Percentiles rank a stretch among this genome's conserved stretches.
phyloP scores from a whole-genome alignment of 2,797 vertebrate genomes.

The Lepus oiostolus region DNA sequence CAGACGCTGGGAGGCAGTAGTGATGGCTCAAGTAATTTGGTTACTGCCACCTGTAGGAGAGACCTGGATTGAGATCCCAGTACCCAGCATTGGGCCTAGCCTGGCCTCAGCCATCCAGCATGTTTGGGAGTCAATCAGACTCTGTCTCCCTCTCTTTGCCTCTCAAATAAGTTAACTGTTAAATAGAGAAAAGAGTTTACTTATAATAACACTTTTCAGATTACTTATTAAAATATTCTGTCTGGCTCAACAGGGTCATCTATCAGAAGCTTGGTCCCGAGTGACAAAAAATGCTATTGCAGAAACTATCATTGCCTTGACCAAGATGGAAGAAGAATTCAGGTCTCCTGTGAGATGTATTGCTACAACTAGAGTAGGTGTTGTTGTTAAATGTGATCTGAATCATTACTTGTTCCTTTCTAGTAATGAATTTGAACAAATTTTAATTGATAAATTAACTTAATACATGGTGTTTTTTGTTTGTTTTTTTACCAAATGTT shows the following conservation, averaged over 20 bases:
- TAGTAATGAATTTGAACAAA: constrained; percentile 22
- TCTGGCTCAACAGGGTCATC: constrained; percentile 93
- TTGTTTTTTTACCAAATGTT: constrained; percentile 43
- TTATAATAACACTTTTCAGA: constrained; percentile 13
- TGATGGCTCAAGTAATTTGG: no score
- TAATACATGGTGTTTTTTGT: neutral
- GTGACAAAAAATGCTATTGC: constrained; percentile 99
- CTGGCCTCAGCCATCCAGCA: no score
- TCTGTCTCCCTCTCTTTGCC: no score
- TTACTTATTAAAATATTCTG: constrained; percentile 60
- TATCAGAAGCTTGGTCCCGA: constrained; percentile 98
- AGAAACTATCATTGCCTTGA: constrained; percentile 99
- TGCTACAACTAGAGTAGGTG: constrained; percentile 96
- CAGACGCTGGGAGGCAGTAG: no score
- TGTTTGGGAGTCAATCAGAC: no score
- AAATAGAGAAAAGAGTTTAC: constrained; percentile 27
- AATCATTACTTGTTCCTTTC: constrained; percentile 37
- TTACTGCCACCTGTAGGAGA: no score
- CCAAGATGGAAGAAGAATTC: constrained; percentile 99
- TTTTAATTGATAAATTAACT: constrained; percentile 3
- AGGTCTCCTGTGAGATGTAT: constrained; percentile 98
- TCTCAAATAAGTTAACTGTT: no score
- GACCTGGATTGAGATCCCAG: no score
- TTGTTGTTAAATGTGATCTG: neutral
- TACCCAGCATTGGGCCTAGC: no score